phyloP scores from a whole-genome alignment of 2,797 vertebrate genomes.

The Eupleurogrammus muticus region DNA sequence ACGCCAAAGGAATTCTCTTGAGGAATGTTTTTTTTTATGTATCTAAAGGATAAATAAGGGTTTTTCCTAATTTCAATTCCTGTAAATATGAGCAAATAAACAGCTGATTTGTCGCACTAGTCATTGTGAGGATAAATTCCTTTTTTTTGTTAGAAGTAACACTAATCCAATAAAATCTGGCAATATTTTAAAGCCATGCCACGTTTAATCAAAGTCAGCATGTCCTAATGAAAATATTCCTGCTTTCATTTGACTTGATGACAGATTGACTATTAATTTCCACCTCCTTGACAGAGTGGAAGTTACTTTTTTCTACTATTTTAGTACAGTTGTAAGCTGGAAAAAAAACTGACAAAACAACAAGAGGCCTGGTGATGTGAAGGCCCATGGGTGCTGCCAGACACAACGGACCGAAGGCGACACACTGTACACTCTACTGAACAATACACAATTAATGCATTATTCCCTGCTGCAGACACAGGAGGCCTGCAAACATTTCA shows the following conservation, averaged over 20 bases:
- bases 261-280: slow-evolving; percentile 64
- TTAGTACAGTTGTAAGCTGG: slow-evolving; percentile 23
- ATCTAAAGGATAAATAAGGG: too few species aligned
- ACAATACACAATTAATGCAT: slow-evolving; percentile 84
- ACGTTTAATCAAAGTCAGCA: slow-evolving; percentile 47
- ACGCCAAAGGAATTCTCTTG: not conserved
- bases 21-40: not conserved
- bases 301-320: slow-evolving; percentile 32
- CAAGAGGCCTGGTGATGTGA: slow-evolving; percentile 54
- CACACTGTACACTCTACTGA: slow-evolving; percentile 75
- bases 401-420: slow-evolving; percentile 73
- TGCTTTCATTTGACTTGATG: slow-evolving; percentile 57
- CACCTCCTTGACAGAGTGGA: slow-evolving; percentile 48
- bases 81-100: slow-evolving; percentile 9
- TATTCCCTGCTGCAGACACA: slow-evolving; percentile 73
- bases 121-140: not conserved
- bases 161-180: slow-evolving; percentile 28
- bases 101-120: not conserved
- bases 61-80: slow-evolving; percentile 32
- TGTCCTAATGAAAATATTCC: slow-evolving; percentile 46
- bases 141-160: slow-evolving; percentile 8
- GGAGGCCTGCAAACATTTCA: slow-evolving; percentile 67
- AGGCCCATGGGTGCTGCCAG: slow-evolving; percentile 64
- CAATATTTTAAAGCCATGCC: slow-evolving; percentile 28
- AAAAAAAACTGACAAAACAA: slow-evolving; percentile 18